Base-by-base conservation (phyloP, 2,797 vertebrate species). In the Oophaga sylvatica region DNA sequence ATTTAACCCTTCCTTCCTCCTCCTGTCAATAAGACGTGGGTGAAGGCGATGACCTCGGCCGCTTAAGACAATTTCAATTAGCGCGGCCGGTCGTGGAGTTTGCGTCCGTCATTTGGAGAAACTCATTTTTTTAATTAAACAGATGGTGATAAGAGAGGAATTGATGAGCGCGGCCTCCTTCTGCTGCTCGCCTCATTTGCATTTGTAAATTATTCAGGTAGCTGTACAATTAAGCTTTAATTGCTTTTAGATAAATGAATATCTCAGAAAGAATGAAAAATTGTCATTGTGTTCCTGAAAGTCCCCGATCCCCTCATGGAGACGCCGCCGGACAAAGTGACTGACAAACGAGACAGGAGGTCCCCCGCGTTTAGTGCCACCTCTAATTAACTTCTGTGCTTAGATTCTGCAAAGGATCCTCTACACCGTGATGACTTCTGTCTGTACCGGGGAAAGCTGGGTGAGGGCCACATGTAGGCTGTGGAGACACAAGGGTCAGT, bases 201-300 rank as follows among this genome's bases (percentile, higher is more conserved):
- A 94, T 94, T 93, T 93, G 90, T 93, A 92, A 95, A 93, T 94
- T 93, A 94, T 94, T 94, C 92, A 94, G 91, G 90, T 94, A 94
- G 93, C 93, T 89, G 90, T 91, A 93, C 92, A 93, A 93, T 93
- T 95, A 94, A 94, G 90, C 90, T 90, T 94, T 95, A 93, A 95
- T 94, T 93, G 92, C 92, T 94, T 95, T 94, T 93, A 93, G 90
- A 94, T 91, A 93, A 94, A 93, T 93, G 91, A 91, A 92, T 93
- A 93, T 92, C 92, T 94, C 91, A 84, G 92, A 93, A 93, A 93
- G 91, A 94, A 93, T 93, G 92, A 93, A 90, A 92, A 93, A 93
- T 90, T 87, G 78, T 90, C 75, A 92, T 90, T 88, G 78, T 90
- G 91, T 85, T 90, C 92, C 87, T 86, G 86, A 90, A 88, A 91